Evolutionary conservation across 2,888 invertebrate species (phyloP).

Genomic region (Erebia aethiops): DNA sequence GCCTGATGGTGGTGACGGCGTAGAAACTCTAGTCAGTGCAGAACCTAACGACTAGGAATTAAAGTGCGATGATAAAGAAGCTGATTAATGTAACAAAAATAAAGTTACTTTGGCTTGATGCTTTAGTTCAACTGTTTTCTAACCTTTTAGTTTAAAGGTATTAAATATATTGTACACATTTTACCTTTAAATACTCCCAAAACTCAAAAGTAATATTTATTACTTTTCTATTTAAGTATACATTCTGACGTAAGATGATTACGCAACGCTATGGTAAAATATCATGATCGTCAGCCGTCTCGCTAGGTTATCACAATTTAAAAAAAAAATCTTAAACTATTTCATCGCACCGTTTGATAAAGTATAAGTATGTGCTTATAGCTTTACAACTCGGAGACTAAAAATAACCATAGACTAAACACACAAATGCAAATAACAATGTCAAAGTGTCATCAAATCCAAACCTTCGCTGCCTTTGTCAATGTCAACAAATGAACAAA

Average conservation of each 20-base stretch:
- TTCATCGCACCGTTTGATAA: no score
- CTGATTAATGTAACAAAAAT: not conserved
- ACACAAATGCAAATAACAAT: not conserved
- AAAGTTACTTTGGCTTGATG: not conserved
- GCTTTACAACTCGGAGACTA: not conserved
- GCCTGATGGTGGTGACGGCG: slow-evolving; percentile 69
- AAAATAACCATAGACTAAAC: slow-evolving; percentile 18
- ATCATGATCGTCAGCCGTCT: no score
- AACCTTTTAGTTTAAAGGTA: no score
- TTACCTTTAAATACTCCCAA: no score
- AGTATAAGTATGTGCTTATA: not conserved
- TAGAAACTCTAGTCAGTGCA: slow-evolving; percentile 74
- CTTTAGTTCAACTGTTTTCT: not conserved
- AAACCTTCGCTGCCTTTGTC: slow-evolving; percentile 4
- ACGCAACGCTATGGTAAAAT: no score
- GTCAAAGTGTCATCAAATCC: not conserved
- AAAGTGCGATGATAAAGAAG: slow-evolving; percentile 27
- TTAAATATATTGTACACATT: no score
- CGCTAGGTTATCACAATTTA: no score
- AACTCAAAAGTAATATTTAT: no score
- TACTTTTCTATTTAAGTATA: rapidly evolving
- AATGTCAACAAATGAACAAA: slow-evolving; percentile 25
- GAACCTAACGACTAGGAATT: slow-evolving; percentile 63
- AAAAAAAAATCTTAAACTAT: no score
- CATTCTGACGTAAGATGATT: no score